phyloP scores from a whole-genome alignment of 2,888 invertebrate species.

The Rhamnusium bicolor region DNA sequence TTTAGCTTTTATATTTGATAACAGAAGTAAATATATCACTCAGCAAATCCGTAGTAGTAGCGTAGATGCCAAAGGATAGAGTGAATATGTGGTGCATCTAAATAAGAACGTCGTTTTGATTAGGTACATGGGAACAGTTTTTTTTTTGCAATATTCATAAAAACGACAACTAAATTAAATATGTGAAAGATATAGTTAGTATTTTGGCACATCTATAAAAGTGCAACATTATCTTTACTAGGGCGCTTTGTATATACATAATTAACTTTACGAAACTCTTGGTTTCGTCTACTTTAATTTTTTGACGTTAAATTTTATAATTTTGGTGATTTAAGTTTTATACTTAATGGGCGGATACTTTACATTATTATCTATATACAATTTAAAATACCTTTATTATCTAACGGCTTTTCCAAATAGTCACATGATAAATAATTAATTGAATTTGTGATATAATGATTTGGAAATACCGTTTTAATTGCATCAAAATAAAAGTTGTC shows the following conservation, averaged over 20 bases:
- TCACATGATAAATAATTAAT: slow-evolving; percentile 33
- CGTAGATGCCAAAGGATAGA: neutral
- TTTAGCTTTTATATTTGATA: no score
- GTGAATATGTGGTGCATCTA: neutral
- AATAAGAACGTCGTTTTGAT: neutral
- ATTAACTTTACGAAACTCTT: slow-evolving; percentile 7
- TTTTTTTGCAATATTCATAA: neutral
- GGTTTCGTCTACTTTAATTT: slow-evolving; percentile 6
- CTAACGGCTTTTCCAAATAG: slow-evolving; percentile 1
- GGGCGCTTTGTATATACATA: slow-evolving; percentile 23
- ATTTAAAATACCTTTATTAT: slow-evolving; percentile 20
- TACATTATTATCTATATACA: slow-evolving; percentile 51
- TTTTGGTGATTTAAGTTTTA: slow-evolving; percentile 32
- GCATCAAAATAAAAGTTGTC: neutral
- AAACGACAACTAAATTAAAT: neutral
- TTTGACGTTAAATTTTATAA: slow-evolving; percentile 14
- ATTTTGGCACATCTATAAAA: slow-evolving; percentile 47
- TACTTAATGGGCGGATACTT: slow-evolving; percentile 60
- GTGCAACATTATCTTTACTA: slow-evolving; percentile 38
- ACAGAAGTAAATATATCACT: no score
- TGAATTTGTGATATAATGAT: neutral
- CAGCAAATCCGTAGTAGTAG: no score
- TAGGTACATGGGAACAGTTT: neutral
- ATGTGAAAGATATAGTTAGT: neutral
- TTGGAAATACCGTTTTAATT: neutral